Percentiles rank a stretch among this genome's conserved stretches.
Evolutionary conservation across 1,140 invertebrate genomes (phyloP).

Genomic region (Schlechtendalia chinensis): DNA sequence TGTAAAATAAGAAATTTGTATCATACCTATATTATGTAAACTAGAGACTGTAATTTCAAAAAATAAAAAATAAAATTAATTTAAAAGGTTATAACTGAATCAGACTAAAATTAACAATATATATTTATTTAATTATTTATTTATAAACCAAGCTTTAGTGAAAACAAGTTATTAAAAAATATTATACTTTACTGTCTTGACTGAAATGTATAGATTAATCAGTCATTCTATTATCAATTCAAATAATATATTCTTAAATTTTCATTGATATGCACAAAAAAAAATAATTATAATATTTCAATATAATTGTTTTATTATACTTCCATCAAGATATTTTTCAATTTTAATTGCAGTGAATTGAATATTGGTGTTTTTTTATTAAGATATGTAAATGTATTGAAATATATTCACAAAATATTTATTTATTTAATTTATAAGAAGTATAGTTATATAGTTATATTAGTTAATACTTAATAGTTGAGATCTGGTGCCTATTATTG

Average conservation of each 20-base stretch:
- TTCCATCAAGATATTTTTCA: no score
- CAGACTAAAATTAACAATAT: not conserved
- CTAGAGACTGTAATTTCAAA: constrained; percentile 4
- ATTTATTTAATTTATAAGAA: not conserved
- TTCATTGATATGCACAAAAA: not conserved
- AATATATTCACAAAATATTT: not conserved
- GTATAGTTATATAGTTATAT: not conserved
- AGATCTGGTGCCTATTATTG: not conserved
- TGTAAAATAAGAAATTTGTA: not conserved
- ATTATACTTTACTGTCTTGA: constrained; percentile 12
- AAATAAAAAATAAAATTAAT: not conserved
- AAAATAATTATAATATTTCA: not conserved
- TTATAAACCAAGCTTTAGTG: not conserved
- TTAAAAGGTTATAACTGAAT: not conserved
- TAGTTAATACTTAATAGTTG: not conserved
- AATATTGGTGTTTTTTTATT: not conserved
- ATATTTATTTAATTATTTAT: not conserved
- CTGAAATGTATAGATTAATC: not conserved
- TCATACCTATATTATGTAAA: not conserved
- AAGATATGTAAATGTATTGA: not conserved
- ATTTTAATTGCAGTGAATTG: not conserved
- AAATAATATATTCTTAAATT: not conserved
- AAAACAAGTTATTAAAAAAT: not conserved
- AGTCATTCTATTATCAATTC: not conserved
- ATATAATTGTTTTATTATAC: not conserved